Evolutionary conservation across 2,888 invertebrate species (phyloP), one percentile per base, ranked within the genome.

Genomic region (Plemyria rubiginata): DNA sequence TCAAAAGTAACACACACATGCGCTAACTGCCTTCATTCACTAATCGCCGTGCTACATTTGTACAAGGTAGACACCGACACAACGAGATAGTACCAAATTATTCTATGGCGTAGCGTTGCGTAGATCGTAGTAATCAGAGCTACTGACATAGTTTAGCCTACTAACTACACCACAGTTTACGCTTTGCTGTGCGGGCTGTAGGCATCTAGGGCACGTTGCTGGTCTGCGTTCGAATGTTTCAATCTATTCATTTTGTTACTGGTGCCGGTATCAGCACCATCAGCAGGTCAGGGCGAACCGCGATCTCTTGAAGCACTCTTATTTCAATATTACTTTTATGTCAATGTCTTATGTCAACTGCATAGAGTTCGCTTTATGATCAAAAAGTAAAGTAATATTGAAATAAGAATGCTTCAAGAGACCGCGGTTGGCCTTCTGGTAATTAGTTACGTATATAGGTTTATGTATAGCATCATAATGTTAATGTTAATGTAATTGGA

Each of bases 141-240:
- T n/a, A 15, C 54, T 57, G 58, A 58, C 50, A 58, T 15, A 53
- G 62, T 62, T 62, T 38, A 29, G 28, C 48, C 5, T 6, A 40
- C 16, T n/a, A n/a, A n/a, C n/a, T n/a, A 16, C 11, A 8, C 0
- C 7, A 13, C 4, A 16, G 43, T 45, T n/a, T n/a, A n/a, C n/a
- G n/a, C 43, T 54, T 50, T 46, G 22, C 2, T 45, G 45, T 52
- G 58, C 56, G 41, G 45, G 43, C 48, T 29, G 55, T 63, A 40
- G 52, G 40, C 52, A 63, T 48, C 51, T 63, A 55, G 63, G 63
- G 2, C 63, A 54, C 29, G 45, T 52, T 48, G n/a, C n/a, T n/a
- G 32, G 54, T 59, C 58, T 59, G 58, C 40, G 56, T 43, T 51
- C 43, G 61, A 56, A 62, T 52, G 61, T 16, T 54, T 46, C 50